These are phyloP conservation scores for Orientallactaga sibirica DNA, from an alignment of 2,797 vertebrate species.

Conservation along the genomic window DNA sequence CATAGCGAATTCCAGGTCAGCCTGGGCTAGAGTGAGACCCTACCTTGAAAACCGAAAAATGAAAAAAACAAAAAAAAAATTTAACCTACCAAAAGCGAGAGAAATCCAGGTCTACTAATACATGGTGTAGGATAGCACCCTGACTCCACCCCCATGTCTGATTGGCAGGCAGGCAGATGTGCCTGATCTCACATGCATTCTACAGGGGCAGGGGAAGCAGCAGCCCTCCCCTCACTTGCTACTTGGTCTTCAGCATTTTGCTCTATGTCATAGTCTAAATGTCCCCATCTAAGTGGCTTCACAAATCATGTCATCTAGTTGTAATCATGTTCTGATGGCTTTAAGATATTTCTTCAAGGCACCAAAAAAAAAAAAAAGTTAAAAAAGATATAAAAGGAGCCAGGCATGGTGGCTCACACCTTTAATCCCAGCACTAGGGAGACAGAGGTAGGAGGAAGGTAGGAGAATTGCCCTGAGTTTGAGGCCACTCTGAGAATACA, in stretches of 20 bases:
- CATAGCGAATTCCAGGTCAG: too few relatives aligned
- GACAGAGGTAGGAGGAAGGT: too few relatives aligned
- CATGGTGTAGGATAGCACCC: background rate
- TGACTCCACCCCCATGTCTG: background rate
- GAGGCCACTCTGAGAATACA: too few relatives aligned
- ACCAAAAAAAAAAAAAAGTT: background rate
- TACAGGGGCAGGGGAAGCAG: background rate
- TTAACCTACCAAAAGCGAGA: constrained; percentile 5
- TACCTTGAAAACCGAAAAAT: too few relatives aligned
- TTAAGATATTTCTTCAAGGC: constrained; percentile 49
- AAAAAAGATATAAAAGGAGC: background rate
- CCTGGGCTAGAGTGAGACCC: too few relatives aligned
- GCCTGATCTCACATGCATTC: background rate
- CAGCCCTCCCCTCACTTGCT: background rate
- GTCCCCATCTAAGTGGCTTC: background rate
- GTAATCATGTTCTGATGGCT: constrained; percentile 19
- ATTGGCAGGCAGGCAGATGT: background rate
- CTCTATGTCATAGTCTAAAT: background rate
- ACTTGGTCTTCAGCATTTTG: background rate
- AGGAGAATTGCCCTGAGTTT: too few relatives aligned
- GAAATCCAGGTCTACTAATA: background rate
- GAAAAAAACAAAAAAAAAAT: background rate
- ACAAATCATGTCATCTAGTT: constrained; percentile 2
- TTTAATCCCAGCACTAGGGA: too few relatives aligned
- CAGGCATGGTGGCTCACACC: too few relatives aligned